phyloP scores from a whole-genome alignment of 1,140 invertebrate species.

The Diplogasteroides magnus region DNA sequence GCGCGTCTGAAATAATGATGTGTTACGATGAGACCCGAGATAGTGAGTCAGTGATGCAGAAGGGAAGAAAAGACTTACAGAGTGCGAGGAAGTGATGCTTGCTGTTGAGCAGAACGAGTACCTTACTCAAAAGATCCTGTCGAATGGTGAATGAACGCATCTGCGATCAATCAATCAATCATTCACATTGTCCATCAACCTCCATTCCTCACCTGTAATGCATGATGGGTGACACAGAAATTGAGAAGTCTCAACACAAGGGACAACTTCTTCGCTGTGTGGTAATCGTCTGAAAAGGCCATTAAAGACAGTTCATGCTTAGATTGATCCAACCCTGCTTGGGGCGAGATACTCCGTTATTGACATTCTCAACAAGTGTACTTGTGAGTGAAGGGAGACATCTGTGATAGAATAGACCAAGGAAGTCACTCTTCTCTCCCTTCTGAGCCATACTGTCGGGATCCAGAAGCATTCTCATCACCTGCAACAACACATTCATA shows the following conservation, averaged over 20 bases:
- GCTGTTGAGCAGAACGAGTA: conserved; percentile 92
- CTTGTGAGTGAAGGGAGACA: conserved; percentile 70
- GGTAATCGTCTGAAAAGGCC: conserved; percentile 78
- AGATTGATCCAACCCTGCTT: conserved; percentile 16
- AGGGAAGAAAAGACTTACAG: conserved; percentile 63
- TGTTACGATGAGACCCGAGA: too few species aligned
- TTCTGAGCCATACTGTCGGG: conserved; percentile 96
- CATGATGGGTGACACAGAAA: conserved; percentile 99
- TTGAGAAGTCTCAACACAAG: conserved; percentile 88
- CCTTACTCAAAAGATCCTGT: conserved; percentile 86
- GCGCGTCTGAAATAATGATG: conserved; percentile 65
- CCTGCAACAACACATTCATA: conserved; percentile 50
- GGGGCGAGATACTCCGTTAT: conserved; percentile 25
- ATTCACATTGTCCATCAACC: too few species aligned
- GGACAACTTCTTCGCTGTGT: conserved; percentile 86
- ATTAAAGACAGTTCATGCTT: too few species aligned
- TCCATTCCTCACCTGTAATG: too few species aligned
- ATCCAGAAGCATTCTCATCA: conserved; percentile 85
- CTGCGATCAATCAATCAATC: too few species aligned
- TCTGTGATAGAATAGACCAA: conserved; percentile 97
- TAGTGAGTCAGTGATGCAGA: not conserved
- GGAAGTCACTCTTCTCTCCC: conserved; percentile 93
- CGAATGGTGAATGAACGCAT: conserved; percentile 96
- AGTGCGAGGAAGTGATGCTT: conserved; percentile 94
- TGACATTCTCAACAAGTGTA: conserved; percentile 45